These are phyloP conservation scores for Suncus etruscus DNA, from an alignment of 2,113 vertebrate genomes.

Conservation along the genomic window DNA sequence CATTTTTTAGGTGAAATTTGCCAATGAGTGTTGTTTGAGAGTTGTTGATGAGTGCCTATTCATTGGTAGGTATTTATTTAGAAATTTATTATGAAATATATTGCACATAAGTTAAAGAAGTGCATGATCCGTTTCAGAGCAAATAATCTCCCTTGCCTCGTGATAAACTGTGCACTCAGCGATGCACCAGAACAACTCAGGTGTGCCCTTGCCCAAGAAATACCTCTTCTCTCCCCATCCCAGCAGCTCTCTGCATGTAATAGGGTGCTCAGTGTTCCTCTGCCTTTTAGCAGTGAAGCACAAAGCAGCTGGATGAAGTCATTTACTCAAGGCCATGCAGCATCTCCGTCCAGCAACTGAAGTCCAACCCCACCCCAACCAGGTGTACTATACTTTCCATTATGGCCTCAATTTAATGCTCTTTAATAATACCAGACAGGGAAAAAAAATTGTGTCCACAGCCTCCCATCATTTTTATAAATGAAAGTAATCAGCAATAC, in stretches of 20 bases:
- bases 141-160: not conserved
- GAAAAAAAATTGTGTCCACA: not conserved
- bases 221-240: too few relatives aligned
- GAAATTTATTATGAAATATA: not conserved
- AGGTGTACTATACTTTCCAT: not conserved
- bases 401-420: not conserved
- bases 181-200: not conserved
- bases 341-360: not conserved
- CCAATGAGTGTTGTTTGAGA: too few relatives aligned
- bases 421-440: not conserved
- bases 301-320: not conserved
- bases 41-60: too few relatives aligned
- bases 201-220: not conserved
- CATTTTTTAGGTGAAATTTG: too few relatives aligned
- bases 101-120: not conserved
- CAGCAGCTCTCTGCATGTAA: not conserved
- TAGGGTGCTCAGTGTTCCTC: not conserved
- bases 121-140: not conserved
- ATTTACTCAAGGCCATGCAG: not conserved
- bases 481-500: constrained; percentile 68
- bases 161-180: not conserved
- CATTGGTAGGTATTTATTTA: not conserved
- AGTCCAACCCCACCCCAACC: not conserved
- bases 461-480: constrained; percentile 68
- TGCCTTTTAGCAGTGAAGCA: not conserved